A percentile compares a stretch with the other conserved stretches of the same genome.
Conservation (phyloP, 2,888 invertebrate genomes). For the Archips crataeganus region DNA sequence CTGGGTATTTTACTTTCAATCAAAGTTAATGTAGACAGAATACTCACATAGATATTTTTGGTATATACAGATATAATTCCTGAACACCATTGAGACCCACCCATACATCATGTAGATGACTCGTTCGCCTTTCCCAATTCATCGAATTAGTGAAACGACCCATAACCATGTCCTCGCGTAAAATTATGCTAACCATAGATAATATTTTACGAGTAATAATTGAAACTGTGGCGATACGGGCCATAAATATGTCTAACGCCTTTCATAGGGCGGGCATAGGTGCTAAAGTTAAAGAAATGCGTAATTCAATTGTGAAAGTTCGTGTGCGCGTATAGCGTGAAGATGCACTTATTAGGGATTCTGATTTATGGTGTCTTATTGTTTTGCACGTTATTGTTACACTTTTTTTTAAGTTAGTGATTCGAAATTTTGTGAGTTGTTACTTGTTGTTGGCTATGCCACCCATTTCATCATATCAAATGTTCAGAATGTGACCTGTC, state of each 20-base stretch:
- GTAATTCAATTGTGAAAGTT: slow-evolving; percentile 59
- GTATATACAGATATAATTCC: not conserved
- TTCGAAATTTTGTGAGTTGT: too few species aligned
- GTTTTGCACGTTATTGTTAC: slow-evolving; percentile 47
- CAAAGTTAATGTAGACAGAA: too few species aligned
- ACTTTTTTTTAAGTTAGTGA: too few species aligned
- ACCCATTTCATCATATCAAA: too few species aligned
- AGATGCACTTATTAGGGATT: slow-evolving; percentile 51
- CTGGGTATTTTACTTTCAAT: too few species aligned
- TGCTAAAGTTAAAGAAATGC: slow-evolving; percentile 57
- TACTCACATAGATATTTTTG: not conserved
- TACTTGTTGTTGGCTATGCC: too few species aligned
- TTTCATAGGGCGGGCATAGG: slow-evolving; percentile 59
- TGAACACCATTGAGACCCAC: not conserved
- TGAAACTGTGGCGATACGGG: slow-evolving; percentile 70
- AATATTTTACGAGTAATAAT: slow-evolving; percentile 62
- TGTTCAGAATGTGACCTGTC: too few species aligned
- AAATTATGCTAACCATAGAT: slow-evolving; percentile 59
- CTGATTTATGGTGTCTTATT: slow-evolving; percentile 58
- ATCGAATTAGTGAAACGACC: slow-evolving; percentile 62
- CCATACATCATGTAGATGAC: slow-evolving; percentile 34
- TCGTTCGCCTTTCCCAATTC: slow-evolving; percentile 41
- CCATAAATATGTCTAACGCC: slow-evolving; percentile 74
- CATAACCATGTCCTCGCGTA: slow-evolving; percentile 65
- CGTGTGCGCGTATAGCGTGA: slow-evolving; percentile 59